Evolutionary conservation across 2,888 invertebrate species (phyloP).

Genomic region (Pterostichus madidus): DNA sequence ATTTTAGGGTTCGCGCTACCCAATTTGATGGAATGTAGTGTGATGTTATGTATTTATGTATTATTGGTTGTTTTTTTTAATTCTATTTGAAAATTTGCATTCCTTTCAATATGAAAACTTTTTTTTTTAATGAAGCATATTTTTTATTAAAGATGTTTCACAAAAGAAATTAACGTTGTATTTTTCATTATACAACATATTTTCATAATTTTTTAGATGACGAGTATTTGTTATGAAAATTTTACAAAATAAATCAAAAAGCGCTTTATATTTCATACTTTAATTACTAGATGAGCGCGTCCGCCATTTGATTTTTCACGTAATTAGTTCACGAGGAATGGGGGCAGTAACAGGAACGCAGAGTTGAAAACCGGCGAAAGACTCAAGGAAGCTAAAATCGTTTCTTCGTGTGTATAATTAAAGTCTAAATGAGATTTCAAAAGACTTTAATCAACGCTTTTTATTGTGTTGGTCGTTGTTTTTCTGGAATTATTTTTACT

Average conservation of each 20-base stretch:
- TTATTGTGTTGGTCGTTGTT: conserved; percentile 36
- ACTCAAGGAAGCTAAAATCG: conserved; percentile 54
- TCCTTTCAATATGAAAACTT: too few relatives aligned
- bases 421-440: conserved; percentile 66
- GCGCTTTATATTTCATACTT: not conserved
- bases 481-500: conserved; percentile 48
- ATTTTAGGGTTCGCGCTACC: too few relatives aligned
- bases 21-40: too few relatives aligned
- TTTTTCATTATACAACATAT: too few relatives aligned
- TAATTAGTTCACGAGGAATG: conserved; percentile 40
- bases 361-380: not conserved
- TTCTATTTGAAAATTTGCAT: too few relatives aligned
- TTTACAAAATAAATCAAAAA: conserved; percentile 1
- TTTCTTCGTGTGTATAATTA: conserved; percentile 63
- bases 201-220: too few relatives aligned
- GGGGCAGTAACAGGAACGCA: conserved; percentile 20
- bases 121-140: too few relatives aligned
- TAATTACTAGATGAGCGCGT: conserved; percentile 33
- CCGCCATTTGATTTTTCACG: conserved; percentile 48
- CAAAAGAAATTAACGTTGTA: too few relatives aligned
- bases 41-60: too few relatives aligned
- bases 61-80: too few relatives aligned
- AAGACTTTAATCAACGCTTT: conserved; percentile 63
- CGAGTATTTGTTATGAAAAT: not conserved
- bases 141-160: too few relatives aligned